A percentile compares a stretch with the other conserved stretches of the same genome.
phyloP scores from a whole-genome alignment of 2,888 invertebrate genomes.

The Tetheella fluctuosa region DNA sequence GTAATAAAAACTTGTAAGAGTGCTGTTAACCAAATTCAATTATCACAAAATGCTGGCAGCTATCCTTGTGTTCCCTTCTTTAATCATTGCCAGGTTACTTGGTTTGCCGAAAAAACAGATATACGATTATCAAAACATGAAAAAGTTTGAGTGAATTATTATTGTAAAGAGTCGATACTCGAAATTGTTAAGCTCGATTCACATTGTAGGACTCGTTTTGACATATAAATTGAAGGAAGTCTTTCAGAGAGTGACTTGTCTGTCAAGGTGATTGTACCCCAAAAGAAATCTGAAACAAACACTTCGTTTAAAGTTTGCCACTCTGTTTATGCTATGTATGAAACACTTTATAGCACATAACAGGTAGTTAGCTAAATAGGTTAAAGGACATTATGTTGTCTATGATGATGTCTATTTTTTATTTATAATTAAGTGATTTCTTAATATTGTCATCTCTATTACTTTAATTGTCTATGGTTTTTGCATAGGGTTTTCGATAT shows the following conservation, averaged over 20 bases:
- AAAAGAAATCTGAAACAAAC: neutral
- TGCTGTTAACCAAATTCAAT: slow-evolving; percentile 65
- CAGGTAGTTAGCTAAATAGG: too few species aligned
- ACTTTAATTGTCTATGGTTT: slow-evolving; percentile 17
- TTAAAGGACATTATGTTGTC: too few species aligned
- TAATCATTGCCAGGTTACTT: slow-evolving; percentile 9
- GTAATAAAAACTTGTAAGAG: slow-evolving; percentile 53
- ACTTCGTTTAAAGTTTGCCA: too few species aligned
- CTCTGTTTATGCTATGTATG: too few species aligned
- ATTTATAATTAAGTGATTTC: too few species aligned
- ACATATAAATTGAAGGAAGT: slow-evolving; percentile 7
- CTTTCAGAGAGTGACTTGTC: slow-evolving; percentile 2
- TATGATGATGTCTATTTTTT: too few species aligned
- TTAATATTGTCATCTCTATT: too few species aligned
- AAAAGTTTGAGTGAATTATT: slow-evolving; percentile 8
- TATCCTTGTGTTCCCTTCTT: neutral
- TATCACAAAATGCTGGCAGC: slow-evolving; percentile 38
- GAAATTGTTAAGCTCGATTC: slow-evolving; percentile 4
- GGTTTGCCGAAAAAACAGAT: slow-evolving; percentile 10
- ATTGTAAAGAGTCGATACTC: slow-evolving; percentile 8
- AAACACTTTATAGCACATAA: too few species aligned
- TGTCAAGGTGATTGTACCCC: neutral
- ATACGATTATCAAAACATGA: slow-evolving; percentile 8
- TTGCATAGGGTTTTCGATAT: neutral
- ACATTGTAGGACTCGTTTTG: slow-evolving; percentile 4